Evolutionary conservation across 1,140 invertebrate genomes (phyloP), one percentile per base, ranked within the genome.

Genomic region (Euglossa dilemma): DNA sequence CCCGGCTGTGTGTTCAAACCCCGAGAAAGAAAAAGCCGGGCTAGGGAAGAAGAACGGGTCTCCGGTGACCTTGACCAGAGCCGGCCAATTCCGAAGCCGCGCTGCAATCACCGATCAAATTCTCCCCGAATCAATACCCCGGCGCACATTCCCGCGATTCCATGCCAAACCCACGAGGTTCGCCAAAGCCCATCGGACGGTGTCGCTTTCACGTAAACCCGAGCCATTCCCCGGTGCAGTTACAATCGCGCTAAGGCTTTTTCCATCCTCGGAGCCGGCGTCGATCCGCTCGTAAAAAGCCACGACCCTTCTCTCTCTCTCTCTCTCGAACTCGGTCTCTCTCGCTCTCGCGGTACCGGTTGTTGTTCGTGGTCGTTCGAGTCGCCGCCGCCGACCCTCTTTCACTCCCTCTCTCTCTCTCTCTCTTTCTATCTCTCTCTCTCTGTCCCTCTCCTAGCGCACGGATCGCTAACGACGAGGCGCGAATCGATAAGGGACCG

Each of bases 401-500:
- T 45, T 8, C 8, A 63, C 43, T 45, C 25, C 11, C 23, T 25
- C 57, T 28, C 59, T 63, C 25, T 61, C 12, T 61, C 75, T 47
- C 56, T 52, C 11, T 70, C 9, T 11, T 18, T 52, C 20, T 16
- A 54, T 56, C 43, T 28, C 28, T 28, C 59, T 0, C 73, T 57
- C 69, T 75, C 72, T 59, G 69, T 9, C 59, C 79, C 77, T 16
- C 57, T 18, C 4, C 36, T 36, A 36, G 28, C 70, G 5, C 73
- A 78, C 56, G 74, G 79, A 84, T 87, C 86, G 85, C 80, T 87
- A 87, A 87, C 86, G 86, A 87, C 56, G 71, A 64, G 71, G 80
- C 45, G 83, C 87, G 76, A 91, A 91, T 91, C 89, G 90, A 91
- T 91, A 88, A 85, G 84, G 85, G 88, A 83, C 85, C 74, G 77